phyloP scores from a whole-genome alignment of 2,797 vertebrate genomes.

The Tinamus major region DNA sequence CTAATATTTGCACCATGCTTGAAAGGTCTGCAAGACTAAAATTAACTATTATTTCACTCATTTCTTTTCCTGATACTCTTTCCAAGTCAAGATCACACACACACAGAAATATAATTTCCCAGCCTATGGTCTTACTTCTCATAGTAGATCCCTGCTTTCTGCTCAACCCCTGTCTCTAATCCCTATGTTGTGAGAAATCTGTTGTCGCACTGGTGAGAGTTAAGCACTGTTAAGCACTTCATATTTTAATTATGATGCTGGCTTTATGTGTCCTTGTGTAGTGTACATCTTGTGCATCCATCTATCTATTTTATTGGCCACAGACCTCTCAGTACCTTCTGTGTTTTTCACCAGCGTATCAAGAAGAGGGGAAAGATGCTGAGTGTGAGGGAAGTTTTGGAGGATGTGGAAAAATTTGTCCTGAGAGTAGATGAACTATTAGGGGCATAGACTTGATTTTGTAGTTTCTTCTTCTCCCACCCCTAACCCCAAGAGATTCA shows the following conservation, averaged over 20 bases:
- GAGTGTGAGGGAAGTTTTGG: background rate
- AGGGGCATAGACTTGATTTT: background rate
- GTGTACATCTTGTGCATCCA: background rate
- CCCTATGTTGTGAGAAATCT: background rate
- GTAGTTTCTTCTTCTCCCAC: background rate
- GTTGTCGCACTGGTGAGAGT: background rate
- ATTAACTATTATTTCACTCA: background rate
- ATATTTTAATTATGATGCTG: background rate
- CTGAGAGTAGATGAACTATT: background rate
- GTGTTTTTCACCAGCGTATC: background rate
- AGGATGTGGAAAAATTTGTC: background rate
- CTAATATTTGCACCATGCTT: background rate
- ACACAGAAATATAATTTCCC: background rate
- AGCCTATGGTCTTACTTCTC: background rate
- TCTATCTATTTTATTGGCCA: background rate
- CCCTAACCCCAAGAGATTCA: background rate
- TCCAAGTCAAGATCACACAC: background rate
- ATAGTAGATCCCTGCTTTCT: background rate
- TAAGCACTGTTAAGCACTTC: background rate
- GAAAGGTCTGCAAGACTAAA: background rate
- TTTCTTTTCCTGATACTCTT: background rate
- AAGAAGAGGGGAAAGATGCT: background rate
- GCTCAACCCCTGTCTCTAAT: background rate
- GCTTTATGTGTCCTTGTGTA: accelerated
- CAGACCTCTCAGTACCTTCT: background rate